Evolutionary conservation across 2,113 vertebrate genomes (phyloP).

Genomic region (Ornithorhynchus anatinus): DNA sequence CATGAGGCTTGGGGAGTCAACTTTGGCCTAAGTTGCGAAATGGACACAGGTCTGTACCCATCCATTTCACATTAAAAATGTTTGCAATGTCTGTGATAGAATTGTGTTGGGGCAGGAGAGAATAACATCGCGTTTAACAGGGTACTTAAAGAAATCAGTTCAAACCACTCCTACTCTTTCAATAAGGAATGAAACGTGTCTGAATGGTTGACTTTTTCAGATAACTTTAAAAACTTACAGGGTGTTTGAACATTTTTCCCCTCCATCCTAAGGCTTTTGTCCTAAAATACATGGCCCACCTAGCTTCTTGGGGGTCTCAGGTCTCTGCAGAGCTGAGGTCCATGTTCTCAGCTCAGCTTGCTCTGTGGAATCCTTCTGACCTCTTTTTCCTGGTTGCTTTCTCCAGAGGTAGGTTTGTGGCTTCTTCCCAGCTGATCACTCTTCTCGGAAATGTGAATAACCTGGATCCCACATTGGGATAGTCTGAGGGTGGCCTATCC

Average conservation of each 20-base stretch:
- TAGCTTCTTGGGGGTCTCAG: slow-evolving; percentile 10
- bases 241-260: slow-evolving; percentile 19
- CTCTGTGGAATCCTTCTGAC: too few species aligned
- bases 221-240: slow-evolving; percentile 20
- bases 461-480: too few species aligned
- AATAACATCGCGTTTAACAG: neutral
- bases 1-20: rapidly evolving
- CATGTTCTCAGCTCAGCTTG: too few species aligned
- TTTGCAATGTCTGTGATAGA: neutral
- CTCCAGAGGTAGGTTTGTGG: neutral
- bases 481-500: too few species aligned
- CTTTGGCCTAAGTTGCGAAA: neutral
- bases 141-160: neutral
- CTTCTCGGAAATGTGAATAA: neutral
- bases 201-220: slow-evolving; percentile 1
- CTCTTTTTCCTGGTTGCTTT: neutral
- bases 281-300: slow-evolving; percentile 27
- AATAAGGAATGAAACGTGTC: neutral
- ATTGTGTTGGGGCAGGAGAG: neutral
- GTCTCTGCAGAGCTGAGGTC: too few species aligned
- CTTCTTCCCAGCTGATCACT: neutral
- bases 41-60: neutral
- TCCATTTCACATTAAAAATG: neutral
- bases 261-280: slow-evolving; percentile 29
- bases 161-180: neutral